A percentile compares a stretch with the other conserved stretches of the same genome.
These are phyloP conservation scores for Tragelaphus buxtoni DNA, from an alignment of 2,113 vertebrate species.

Conservation along the genomic window DNA sequence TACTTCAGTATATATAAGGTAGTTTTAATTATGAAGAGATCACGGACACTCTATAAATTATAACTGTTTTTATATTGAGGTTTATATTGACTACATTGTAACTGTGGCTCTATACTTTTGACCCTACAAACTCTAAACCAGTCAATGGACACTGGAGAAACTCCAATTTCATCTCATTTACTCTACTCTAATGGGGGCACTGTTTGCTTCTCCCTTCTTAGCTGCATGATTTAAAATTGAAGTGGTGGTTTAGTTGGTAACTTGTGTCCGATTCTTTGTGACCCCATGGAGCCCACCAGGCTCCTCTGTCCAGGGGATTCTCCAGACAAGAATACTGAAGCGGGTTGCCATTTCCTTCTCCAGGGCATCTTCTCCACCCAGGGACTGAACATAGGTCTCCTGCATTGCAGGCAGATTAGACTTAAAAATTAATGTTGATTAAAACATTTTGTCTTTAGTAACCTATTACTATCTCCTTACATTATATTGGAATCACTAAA, in stretches of 20 bases:
- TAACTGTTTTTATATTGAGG: not conserved
- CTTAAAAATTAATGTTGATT: not conserved
- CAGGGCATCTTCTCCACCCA: not conserved
- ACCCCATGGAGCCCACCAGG: not conserved
- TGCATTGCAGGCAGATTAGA: not conserved
- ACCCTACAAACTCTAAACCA: not conserved
- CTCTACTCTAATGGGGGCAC: not conserved
- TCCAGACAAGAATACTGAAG: not conserved
- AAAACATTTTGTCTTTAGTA: not conserved
- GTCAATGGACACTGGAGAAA: not conserved
- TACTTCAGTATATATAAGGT: not conserved
- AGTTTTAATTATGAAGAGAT: constrained; percentile 10
- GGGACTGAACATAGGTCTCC: not conserved
- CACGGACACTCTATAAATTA: not conserved
- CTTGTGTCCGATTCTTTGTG: not conserved
- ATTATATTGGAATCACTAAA: not conserved
- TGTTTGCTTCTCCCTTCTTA: not conserved
- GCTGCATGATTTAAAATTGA: not conserved
- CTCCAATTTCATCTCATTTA: not conserved
- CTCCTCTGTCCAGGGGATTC: not conserved
- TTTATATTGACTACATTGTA: not conserved
- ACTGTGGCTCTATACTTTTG: not conserved
- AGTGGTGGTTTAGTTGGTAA: not conserved
- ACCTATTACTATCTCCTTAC: not conserved
- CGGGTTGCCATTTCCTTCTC: not conserved